Evolutionary conservation across 2,888 invertebrate genomes (phyloP).

Genomic region (Dicyrtoma fusca): DNA sequence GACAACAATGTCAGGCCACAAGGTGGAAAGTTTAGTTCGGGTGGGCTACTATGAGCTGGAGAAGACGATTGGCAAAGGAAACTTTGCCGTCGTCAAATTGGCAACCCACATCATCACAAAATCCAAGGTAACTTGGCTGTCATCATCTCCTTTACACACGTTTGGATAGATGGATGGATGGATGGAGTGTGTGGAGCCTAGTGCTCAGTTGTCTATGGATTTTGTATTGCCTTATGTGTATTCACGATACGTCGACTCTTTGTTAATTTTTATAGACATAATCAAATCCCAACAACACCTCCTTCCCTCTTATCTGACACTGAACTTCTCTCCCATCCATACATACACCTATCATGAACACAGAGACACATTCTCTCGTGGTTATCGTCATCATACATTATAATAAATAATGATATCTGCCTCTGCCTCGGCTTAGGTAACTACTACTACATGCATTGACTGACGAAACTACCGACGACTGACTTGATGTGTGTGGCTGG

Average conservation of each 20-base stretch:
- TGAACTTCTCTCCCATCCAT: conserved; percentile 7
- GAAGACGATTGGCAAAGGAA: conserved; percentile 97
- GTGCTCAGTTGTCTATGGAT: conserved; percentile 4
- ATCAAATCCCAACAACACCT: conserved; percentile 4
- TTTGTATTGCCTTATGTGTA: background rate
- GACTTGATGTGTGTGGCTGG: background rate
- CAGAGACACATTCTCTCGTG: too few relatives aligned
- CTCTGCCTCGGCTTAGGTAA: background rate
- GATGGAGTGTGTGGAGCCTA: background rate
- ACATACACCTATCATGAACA: too few relatives aligned
- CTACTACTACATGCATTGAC: too few relatives aligned
- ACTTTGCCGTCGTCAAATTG: conserved; percentile 98
- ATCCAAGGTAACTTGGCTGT: conserved; percentile 77
- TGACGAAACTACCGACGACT: background rate
- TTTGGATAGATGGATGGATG: background rate
- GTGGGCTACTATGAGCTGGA: conserved; percentile 98
- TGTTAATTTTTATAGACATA: too few relatives aligned
- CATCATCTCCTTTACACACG: background rate
- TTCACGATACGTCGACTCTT: too few relatives aligned
- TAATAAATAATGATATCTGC: background rate
- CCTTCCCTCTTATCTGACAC: conserved; percentile 23
- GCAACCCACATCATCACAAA: conserved; percentile 98
- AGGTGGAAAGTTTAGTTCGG: conserved; percentile 63
- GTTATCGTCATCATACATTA: too few relatives aligned
- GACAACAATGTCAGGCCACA: conserved; percentile 38